Base-by-base conservation (phyloP, 2,797 vertebrate species). In the Lithobates pipiens region DNA sequence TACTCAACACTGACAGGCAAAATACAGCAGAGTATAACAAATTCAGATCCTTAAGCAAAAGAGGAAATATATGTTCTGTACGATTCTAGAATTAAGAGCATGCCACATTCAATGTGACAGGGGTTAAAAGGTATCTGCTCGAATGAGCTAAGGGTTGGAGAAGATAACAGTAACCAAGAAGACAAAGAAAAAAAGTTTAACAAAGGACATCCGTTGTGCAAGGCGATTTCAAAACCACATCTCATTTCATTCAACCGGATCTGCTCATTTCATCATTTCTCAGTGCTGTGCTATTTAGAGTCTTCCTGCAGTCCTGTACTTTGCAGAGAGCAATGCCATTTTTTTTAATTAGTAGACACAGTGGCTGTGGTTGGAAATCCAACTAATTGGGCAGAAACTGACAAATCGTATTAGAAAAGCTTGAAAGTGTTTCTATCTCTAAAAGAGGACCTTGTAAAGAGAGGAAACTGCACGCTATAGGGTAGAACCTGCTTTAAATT, bases 361-460 rank as follows among this genome's bases (percentile, higher is more conserved):
- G 81, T 83, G 71, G 46, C 81, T 84, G 86, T 84, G 86, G 86
- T 87, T 75, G 76, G 81, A 84, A 87, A 87, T 87, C 70, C 86
- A 84, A 84, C 86, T 87, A 87, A 87, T 87, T 87, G 86, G 86
- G 81, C 81, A 63, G 86, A 87, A 87, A 87, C 86, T 87, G 86
- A 87, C 81, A 87, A 87, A 84, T 84, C 70, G 81, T 83, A 77
- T 83, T 79, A 79, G 86, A 83, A 84, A 87, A 61, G 76, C 81
- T 87, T 87, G 81, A 84, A 87, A 87, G 86, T 84, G 86, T 83
- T 84, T 87, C 86, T 80, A 18, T 87, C 61, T 87, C 42, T 80
- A 84, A 83, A 87, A 80, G 81, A 80, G 81, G 71, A 87, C 80
- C 80, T 87, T 80, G 63, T 73, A 84, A 63, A 79, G 81, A 84